Base-by-base conservation (phyloP, 2,888 invertebrate species). In the Oscheius myriophilus region DNA sequence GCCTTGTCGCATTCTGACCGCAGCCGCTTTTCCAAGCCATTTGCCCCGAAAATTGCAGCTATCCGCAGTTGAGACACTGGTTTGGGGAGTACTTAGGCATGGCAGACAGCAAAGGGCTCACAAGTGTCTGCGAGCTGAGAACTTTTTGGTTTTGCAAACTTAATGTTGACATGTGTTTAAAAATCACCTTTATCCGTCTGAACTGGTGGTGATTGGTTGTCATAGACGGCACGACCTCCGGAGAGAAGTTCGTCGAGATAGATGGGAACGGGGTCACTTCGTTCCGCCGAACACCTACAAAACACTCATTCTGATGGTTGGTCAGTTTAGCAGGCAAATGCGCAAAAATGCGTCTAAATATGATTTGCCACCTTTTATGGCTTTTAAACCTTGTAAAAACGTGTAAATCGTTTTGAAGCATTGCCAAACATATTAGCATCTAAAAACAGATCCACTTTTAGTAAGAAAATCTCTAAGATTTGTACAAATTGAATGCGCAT, bases 181-280 rank as follows among this genome's bases (percentile, higher is more conserved):
- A 59, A 52, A 49, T 16, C 25, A 46, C 72, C 74, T 51, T 73
- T 46, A 23, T 61, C 67, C 33, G 49, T 41, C 26, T 68, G 62
- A 45, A 68, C 39, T 12, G 85, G 85, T 9, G 85, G 84, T 16
- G 83, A 82, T 58, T 86, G 84, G 59, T 83, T 85, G 69, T 85
- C 85, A 62, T 85, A 85, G n/a, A 80, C 75, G 12, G 69, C 23
- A 43, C 85, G 58, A 3, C 85, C 85, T 11, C 81, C 81, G 55
- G 74, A 57, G 59, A 85, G 63, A 74, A 82, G 72, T n/a, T 82
- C 73, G 54, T 86, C 82, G 71, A 85, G 71, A 58, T 83, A 80
- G n/a, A 86, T 67, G 0, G 85, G 85, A 41, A 85, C 79, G 1
- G 85, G 83, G 26, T 84, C 82, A 49, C 75, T 76, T n/a, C 81